These are phyloP conservation scores for Pterostichus madidus DNA, from an alignment of 2,888 invertebrate species.

Conservation along the genomic window DNA sequence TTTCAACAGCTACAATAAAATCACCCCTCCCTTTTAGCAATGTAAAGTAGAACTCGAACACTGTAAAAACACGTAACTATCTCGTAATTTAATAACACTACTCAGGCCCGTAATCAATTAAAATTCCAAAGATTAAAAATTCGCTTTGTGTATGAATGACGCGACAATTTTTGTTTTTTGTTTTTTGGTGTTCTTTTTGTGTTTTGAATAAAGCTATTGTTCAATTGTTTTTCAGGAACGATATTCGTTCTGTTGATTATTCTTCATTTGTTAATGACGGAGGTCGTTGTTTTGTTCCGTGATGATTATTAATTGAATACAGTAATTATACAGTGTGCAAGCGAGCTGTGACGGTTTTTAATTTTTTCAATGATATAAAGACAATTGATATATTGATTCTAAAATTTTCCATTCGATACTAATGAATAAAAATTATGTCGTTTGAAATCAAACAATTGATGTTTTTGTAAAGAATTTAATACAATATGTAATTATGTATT, in stretches of 20 bases:
- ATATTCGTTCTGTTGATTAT: conserved; percentile 40
- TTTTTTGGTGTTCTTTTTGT: conserved; percentile 31
- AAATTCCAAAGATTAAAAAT: conserved; percentile 16
- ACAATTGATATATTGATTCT: conserved; percentile 41
- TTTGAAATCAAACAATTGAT: too few relatives aligned
- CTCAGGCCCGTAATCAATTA: conserved; percentile 12
- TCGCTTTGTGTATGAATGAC: conserved; percentile 32
- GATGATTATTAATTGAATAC: conserved; percentile 44
- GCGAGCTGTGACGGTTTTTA: neutral
- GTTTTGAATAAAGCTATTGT: conserved; percentile 37
- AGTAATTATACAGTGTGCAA: conserved; percentile 21
- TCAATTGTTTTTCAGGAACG: conserved; percentile 39
- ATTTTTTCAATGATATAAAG: neutral
- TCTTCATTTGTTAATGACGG: conserved; percentile 40
- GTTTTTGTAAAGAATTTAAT: too few relatives aligned
- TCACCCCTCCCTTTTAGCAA: conserved; percentile 2
- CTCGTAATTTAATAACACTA: conserved; percentile 12
- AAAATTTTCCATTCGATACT: conserved; percentile 2
- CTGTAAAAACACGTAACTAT: conserved; percentile 28
- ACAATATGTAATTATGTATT: too few relatives aligned
- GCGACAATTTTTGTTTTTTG: conserved; percentile 21
- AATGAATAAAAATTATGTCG: neutral
- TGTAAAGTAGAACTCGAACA: conserved; percentile 32
- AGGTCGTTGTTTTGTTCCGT: conserved; percentile 28
- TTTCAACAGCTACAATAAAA: conserved; percentile 25